phyloP scores from a whole-genome alignment of 2,797 vertebrate genomes.

The Enteromius fasciolatus region DNA sequence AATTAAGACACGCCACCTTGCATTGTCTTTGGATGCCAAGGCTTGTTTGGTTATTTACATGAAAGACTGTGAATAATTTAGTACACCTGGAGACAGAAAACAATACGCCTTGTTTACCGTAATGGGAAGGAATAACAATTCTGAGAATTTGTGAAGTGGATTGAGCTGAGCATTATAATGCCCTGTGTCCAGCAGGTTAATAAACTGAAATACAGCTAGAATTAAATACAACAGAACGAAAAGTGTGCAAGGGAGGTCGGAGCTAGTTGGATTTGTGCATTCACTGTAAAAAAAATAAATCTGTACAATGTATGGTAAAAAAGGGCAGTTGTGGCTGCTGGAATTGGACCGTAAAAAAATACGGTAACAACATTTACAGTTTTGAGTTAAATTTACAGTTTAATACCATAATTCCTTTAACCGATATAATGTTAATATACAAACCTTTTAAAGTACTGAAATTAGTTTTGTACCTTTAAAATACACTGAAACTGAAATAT shows the following conservation, averaged over 20 bases:
- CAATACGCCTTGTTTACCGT: background rate
- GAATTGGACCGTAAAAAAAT: too few relatives aligned
- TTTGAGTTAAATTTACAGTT: too few relatives aligned
- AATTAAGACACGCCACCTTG: constrained; percentile 56
- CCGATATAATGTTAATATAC: too few relatives aligned
- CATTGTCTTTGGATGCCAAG: constrained; percentile 35
- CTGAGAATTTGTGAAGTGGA: constrained; percentile 12
- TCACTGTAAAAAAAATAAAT: too few relatives aligned
- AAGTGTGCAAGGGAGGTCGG: background rate
- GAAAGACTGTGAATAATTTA: constrained; percentile 33
- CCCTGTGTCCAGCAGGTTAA: background rate
- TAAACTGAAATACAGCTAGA: background rate
- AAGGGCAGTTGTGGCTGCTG: too few relatives aligned
- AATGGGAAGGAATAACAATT: constrained; percentile 2
- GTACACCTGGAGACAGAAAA: constrained; percentile 23
- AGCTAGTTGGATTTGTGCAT: background rate
- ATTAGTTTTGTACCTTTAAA: too few relatives aligned
- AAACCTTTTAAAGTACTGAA: too few relatives aligned
- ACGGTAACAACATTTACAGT: too few relatives aligned
- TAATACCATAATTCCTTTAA: too few relatives aligned
- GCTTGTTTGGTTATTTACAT: constrained; percentile 20
- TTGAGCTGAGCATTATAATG: background rate
- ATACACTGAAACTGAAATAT: too few relatives aligned
- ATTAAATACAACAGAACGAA: background rate
- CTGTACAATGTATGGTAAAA: too few relatives aligned